Percentiles rank a stretch among this genome's conserved stretches.
Evolutionary conservation across 2,888 invertebrate genomes (phyloP).

Genomic region (Andricus curvator): DNA sequence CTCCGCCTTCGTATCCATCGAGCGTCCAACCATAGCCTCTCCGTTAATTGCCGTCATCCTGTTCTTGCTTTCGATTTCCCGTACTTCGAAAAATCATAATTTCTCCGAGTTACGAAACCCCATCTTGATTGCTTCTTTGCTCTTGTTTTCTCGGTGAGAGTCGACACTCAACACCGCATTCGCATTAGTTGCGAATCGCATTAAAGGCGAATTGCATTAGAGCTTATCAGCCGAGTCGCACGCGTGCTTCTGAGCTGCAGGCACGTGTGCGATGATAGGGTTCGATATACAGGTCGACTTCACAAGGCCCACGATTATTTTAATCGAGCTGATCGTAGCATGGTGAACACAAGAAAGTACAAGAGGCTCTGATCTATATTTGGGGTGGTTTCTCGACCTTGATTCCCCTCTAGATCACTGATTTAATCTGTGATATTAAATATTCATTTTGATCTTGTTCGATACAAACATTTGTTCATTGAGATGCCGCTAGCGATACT

Average conservation of each 20-base stretch:
- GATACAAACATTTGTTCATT: constrained; percentile 5
- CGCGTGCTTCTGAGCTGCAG: constrained; percentile 28
- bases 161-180: constrained; percentile 10
- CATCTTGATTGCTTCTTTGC: constrained; percentile 6
- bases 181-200: constrained; percentile 14
- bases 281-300: constrained; percentile 24
- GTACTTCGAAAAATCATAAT: constrained; percentile 47
- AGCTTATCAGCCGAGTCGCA: constrained; percentile 9
- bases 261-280: constrained; percentile 24
- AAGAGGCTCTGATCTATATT: constrained; percentile 20
- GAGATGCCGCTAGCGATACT: neutral
- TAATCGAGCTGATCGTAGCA: constrained; percentile 26
- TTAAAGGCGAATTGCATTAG: constrained; percentile 17
- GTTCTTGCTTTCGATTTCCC: constrained; percentile 43
- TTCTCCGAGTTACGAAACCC: constrained; percentile 36
- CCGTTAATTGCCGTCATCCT: constrained; percentile 51
- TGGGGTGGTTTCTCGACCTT: constrained; percentile 13
- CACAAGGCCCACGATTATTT: constrained; percentile 25
- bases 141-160: neutral
- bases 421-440: neutral
- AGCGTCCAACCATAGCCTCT: constrained; percentile 47
- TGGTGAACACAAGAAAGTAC: constrained; percentile 22
- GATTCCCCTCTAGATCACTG: constrained; percentile 24
- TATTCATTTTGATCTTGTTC: constrained; percentile 12
- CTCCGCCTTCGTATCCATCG: constrained; percentile 54